A percentile compares a stretch with the other conserved stretches of the same genome.
These are phyloP conservation scores for Micropterix aruncella DNA, from an alignment of 2,888 invertebrate genomes.

Conservation along the genomic window DNA sequence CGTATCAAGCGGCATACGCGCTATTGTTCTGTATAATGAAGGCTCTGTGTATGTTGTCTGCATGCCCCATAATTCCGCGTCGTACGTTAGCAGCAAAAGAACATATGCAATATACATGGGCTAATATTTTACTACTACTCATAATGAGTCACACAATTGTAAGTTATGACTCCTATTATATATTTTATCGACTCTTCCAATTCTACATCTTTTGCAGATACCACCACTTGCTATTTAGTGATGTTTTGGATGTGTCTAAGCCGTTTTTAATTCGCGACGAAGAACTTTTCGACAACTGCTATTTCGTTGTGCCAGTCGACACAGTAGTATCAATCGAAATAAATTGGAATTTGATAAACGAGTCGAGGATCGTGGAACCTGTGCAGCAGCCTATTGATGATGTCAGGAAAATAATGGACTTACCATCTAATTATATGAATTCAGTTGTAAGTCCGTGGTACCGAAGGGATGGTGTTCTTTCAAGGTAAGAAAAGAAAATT, in stretches of 20 bases:
- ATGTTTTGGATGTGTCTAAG: slow-evolving; percentile 50
- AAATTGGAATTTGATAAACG: slow-evolving; percentile 43
- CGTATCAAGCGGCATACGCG: too few relatives aligned
- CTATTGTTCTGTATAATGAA: too few relatives aligned
- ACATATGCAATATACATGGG: too few relatives aligned
- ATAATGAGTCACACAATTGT: too few relatives aligned
- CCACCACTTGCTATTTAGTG: slow-evolving; percentile 60
- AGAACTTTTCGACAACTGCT: slow-evolving; percentile 34
- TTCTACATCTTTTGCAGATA: slow-evolving; percentile 42
- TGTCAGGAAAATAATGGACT: slow-evolving; percentile 33
- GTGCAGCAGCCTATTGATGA: slow-evolving; percentile 25
- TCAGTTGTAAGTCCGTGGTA: slow-evolving; percentile 84
- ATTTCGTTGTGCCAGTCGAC: slow-evolving; percentile 36
- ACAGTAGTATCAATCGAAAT: slow-evolving; percentile 25
- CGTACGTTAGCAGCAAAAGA: too few relatives aligned
- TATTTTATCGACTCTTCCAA: too few relatives aligned
- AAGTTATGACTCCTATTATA: too few relatives aligned
- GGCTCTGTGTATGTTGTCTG: too few relatives aligned
- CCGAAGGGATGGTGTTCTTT: slow-evolving; percentile 20
- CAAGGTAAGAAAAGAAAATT: too few relatives aligned
- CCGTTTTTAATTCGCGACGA: slow-evolving; percentile 45
- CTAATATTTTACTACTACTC: too few relatives aligned
- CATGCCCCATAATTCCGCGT: too few relatives aligned
- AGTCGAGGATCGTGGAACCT: slow-evolving; percentile 28
- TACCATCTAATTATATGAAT: slow-evolving; percentile 49